Evolutionary conservation across 2,113 vertebrate species (phyloP).

Genomic region (Pitta sordida): DNA sequence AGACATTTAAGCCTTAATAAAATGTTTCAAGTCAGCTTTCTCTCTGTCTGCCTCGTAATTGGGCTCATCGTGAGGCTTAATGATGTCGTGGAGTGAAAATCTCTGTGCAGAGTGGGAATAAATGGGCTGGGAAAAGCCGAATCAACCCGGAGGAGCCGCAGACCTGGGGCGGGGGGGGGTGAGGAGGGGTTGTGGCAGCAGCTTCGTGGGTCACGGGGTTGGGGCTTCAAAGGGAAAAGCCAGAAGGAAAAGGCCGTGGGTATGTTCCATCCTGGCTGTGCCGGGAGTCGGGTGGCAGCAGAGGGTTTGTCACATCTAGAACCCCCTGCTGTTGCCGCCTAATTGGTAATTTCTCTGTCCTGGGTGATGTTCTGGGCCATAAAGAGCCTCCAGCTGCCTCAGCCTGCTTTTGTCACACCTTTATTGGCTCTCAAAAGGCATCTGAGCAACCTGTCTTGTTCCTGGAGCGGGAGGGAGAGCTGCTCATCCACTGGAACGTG

Average conservation of each 20-base stretch:
- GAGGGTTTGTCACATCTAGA: neutral
- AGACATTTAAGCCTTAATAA: constrained; percentile 69
- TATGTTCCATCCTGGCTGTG: neutral
- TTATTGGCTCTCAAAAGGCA: neutral
- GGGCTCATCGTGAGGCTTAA: neutral
- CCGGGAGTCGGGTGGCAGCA: neutral
- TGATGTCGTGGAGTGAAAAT: neutral
- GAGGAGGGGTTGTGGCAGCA: neutral
- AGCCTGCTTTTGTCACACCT: neutral
- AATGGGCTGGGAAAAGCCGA: neutral
- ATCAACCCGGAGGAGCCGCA: fast-evolving
- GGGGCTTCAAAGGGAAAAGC: neutral
- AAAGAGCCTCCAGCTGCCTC: neutral
- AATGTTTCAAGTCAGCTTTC: neutral
- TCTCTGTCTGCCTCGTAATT: neutral
- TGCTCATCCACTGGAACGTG: fast-evolving
- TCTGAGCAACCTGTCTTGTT: fast-evolving
- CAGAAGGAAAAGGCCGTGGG: neutral
- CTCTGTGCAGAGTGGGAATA: neutral
- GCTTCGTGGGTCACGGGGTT: neutral
- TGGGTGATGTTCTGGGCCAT: neutral
- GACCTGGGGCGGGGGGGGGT: fast-evolving
- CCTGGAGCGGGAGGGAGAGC: fast-evolving
- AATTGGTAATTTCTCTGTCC: neutral
- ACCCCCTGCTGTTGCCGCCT: neutral